These are phyloP conservation scores for Gymnoscopelus microlampas DNA, from an alignment of 2,797 vertebrate species.

Conservation along the genomic window DNA sequence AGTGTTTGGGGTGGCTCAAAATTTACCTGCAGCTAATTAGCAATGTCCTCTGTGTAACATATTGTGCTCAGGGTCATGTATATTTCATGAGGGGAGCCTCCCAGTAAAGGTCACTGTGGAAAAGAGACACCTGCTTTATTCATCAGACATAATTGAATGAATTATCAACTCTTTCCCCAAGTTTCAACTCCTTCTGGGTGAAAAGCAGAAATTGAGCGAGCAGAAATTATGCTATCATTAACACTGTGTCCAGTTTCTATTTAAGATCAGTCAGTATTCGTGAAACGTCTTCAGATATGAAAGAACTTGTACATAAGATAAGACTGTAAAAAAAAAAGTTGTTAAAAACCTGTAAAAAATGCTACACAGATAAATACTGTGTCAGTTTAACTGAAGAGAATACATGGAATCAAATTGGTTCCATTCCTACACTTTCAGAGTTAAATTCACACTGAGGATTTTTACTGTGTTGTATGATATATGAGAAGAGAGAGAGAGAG, in stretches of 20 bases:
- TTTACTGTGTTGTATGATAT: no score
- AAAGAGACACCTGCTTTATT: constrained; percentile 77
- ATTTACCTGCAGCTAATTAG: constrained; percentile 78
- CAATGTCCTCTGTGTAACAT: constrained; percentile 71
- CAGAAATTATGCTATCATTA: constrained; percentile 24
- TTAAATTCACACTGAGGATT: no score
- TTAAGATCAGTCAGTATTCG: constrained; percentile 9
- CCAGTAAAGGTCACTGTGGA: constrained; percentile 77
- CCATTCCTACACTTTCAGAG: no score
- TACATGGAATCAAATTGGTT: no score
- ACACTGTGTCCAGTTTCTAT: constrained; percentile 7
- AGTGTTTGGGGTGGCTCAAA: constrained; percentile 46
- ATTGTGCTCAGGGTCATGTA: constrained; percentile 76
- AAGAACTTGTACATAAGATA: no score
- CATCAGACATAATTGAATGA: constrained; percentile 67
- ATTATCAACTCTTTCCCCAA: constrained; percentile 64
- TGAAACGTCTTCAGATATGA: no score
- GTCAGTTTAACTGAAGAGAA: no score
- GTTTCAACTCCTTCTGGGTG: constrained; percentile 44
- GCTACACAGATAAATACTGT: no score
- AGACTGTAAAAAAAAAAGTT: no score
- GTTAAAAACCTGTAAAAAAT: no score
- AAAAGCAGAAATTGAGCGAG: constrained; percentile 28
- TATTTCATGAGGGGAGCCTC: constrained; percentile 77
- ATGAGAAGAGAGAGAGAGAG: neutral